Percentiles rank a stretch among this genome's conserved stretches.
phyloP scores from a whole-genome alignment of 2,113 vertebrate genomes.

The Centrocercus urophasianus region DNA sequence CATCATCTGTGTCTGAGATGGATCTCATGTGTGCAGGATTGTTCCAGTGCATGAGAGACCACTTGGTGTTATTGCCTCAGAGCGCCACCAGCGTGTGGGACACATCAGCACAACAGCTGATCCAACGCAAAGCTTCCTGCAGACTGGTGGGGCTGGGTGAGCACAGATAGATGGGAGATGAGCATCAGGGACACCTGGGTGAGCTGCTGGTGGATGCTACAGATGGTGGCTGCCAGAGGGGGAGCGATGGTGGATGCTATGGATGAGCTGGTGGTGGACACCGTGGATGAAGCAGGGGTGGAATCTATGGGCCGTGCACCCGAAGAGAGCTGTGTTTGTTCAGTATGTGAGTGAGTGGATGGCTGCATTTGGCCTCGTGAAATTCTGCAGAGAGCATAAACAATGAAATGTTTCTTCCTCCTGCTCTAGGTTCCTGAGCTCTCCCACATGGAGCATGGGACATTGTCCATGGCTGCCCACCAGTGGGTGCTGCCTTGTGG shows the following conservation, averaged over 20 bases:
- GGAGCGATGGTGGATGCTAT: not conserved
- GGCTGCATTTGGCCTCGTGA: too few species aligned
- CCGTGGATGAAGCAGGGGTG: not conserved
- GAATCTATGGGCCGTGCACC: not conserved
- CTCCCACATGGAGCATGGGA: fast-evolving
- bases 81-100: not conserved
- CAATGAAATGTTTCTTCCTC: fast-evolving
- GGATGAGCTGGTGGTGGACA: too few species aligned
- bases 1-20: not conserved
- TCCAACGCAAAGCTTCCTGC: not conserved
- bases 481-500: not conserved
- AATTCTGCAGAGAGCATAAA: fast-evolving
- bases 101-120: not conserved
- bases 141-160: too few species aligned
- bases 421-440: not conserved
- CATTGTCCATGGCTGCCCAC: fast-evolving
- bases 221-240: too few species aligned
- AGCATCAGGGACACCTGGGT: too few species aligned
- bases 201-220: not conserved
- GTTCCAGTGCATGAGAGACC: not conserved
- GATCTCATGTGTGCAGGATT: not conserved
- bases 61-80: not conserved
- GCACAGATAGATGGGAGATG: too few species aligned
- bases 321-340: not conserved
- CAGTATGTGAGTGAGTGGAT: fast-evolving